A percentile compares a stretch with the other conserved stretches of the same genome.
Evolutionary conservation across 1,140 invertebrate genomes (phyloP).

Genomic region (Hylaeus anthracinus): DNA sequence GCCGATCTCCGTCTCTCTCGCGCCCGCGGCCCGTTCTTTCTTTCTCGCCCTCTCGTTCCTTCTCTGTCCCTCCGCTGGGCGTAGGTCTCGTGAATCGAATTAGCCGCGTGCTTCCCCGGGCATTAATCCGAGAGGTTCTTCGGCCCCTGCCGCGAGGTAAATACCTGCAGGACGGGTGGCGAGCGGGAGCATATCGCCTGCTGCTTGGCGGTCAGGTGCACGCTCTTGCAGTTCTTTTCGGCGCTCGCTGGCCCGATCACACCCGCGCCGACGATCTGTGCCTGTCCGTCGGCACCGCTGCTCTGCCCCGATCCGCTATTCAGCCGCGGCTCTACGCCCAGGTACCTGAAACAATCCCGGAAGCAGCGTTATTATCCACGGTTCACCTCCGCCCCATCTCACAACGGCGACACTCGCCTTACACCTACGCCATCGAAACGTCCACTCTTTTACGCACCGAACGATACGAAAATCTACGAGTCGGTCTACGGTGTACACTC

Average conservation of each 20-base stretch:
- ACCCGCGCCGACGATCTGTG: slow-evolving; percentile 57
- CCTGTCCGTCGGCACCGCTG: slow-evolving; percentile 40
- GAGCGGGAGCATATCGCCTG: slow-evolving; percentile 78
- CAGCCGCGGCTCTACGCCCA: slow-evolving; percentile 75
- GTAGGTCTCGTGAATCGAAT: slow-evolving; percentile 55
- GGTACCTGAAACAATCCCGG: slow-evolving; percentile 72
- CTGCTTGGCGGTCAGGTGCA: slow-evolving; percentile 77
- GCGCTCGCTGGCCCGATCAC: slow-evolving; percentile 78
- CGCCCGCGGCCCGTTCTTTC: background rate
- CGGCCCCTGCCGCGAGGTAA: slow-evolving; percentile 48
- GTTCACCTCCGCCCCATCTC: background rate
- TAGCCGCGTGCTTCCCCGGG: slow-evolving; percentile 59
- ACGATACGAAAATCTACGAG: too few species aligned
- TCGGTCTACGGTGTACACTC: too few species aligned
- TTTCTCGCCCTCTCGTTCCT: background rate
- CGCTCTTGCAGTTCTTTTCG: slow-evolving; percentile 78
- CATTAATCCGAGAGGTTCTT: slow-evolving; percentile 53
- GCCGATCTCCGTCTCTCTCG: background rate
- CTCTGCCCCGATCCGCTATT: slow-evolving; percentile 65
- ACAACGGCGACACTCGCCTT: too few species aligned
- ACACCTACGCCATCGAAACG: too few species aligned
- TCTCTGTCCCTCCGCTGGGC: background rate
- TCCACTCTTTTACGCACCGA: too few species aligned
- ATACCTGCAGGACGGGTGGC: slow-evolving; percentile 78
- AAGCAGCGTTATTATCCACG: slow-evolving; percentile 33